Base-by-base conservation (phyloP, 2,113 vertebrate species). In the Candoia aspera region DNA sequence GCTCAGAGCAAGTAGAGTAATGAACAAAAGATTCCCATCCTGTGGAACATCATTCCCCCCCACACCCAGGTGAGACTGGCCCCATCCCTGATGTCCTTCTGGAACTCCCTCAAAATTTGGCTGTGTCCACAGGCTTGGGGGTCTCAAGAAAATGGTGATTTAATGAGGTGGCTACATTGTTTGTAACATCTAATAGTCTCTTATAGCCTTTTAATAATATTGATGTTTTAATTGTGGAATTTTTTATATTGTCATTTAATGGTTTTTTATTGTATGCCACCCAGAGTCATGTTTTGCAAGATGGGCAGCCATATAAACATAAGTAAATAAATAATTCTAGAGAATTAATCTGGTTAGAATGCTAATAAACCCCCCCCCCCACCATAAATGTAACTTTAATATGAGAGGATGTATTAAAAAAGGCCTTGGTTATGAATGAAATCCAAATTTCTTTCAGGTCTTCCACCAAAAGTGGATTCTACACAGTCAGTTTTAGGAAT, bases 401-500 rank as follows among this genome's bases (percentile, higher is more conserved):
- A 60, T 68, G 84, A 6, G 90, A 94, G 15, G 46, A 15, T 92
- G 10, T 59, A 10, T 58, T 21, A 12, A 58, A 57, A 53, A 0
- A 0, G 62, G 42, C 11, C 19, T 19, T 60, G n/a, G 86, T 33
- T 6, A 21, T 73, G 88, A 57, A 6, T 88, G 90, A 62, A 92
- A 88, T n/a, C 21, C 73, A 60, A 10, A 42, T 87, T 55, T 37
- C 12, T 84, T 90, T n/a, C 11, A 84, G 37, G 15, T 57, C 8
- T 33, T 26, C 19, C 59, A 26, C 55, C 46, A 92, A n/a, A 84
- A 89, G 1, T 84, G 42, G 23, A n/a, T 62, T 9, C 73, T 42
- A 6, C n/a, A 26, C 84, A 84, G 8, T 53, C 57, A 29, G 53
- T 84, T 93, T 88, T 93, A 59, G 88, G 91, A 86, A 86, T 85